A percentile compares a stretch with the other conserved stretches of the same genome.
Evolutionary conservation across 2,888 invertebrate species (phyloP).

Genomic region (Embidobia sp.): DNA sequence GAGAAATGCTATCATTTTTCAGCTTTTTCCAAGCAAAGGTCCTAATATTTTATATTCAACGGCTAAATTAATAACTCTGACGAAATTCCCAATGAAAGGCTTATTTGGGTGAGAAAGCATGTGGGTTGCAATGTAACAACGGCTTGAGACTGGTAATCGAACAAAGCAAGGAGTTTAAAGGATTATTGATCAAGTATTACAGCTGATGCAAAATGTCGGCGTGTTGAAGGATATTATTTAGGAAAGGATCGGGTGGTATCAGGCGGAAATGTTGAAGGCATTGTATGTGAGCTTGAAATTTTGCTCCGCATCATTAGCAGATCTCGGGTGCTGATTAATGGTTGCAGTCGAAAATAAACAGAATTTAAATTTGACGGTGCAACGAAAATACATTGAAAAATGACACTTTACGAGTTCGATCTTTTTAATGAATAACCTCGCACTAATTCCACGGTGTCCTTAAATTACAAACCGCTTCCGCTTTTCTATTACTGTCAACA

Average conservation of each 20-base stretch:
- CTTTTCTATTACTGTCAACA: too few species aligned
- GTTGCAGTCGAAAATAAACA: too few species aligned
- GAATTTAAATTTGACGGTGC: not conserved
- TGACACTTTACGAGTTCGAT: not conserved
- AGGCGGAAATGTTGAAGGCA: too few species aligned
- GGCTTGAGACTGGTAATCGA: slow-evolving; percentile 8
- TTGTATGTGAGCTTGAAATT: too few species aligned
- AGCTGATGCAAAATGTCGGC: not conserved
- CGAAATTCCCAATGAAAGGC: slow-evolving; percentile 1
- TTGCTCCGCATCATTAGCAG: too few species aligned
- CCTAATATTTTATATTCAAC: slow-evolving; percentile 7
- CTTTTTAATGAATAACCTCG: not conserved
- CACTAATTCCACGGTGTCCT: too few species aligned
- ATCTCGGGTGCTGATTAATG: too few species aligned
- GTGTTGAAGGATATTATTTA: not conserved
- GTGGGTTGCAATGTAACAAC: slow-evolving; percentile 5
- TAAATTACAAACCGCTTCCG: too few species aligned
- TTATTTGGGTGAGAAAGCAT: not conserved
- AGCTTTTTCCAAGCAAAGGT: slow-evolving; percentile 16
- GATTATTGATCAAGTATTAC: slow-evolving; percentile 17
- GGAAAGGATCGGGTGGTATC: not conserved
- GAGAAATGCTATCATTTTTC: slow-evolving; percentile 34
- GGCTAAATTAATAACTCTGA: slow-evolving; percentile 14
- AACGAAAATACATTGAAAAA: not conserved
- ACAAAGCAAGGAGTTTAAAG: slow-evolving; percentile 12